Conservation (phyloP, 2,113 vertebrate species). For the Okapia johnstoni region DNA sequence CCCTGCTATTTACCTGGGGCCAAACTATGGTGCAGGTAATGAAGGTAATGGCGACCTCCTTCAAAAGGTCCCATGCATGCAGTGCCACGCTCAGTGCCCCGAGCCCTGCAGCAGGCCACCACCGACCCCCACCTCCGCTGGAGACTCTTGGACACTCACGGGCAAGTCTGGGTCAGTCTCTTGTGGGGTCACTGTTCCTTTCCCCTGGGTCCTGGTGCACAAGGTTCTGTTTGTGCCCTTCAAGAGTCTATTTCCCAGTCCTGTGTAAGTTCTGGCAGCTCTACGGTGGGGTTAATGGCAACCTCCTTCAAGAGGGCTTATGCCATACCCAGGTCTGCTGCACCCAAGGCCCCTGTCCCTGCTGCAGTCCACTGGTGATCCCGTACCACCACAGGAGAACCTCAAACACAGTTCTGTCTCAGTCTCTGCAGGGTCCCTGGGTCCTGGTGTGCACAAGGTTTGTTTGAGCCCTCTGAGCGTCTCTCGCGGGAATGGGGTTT, state of each 20-base stretch:
- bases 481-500: neutral
- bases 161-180: neutral
- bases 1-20: neutral
- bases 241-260: neutral
- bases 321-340: neutral
- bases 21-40: neutral
- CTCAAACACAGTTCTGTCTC: neutral
- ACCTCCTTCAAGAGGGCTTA: neutral
- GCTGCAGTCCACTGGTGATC: neutral
- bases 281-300: neutral
- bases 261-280: neutral
- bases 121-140: neutral
- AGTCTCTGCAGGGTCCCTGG: neutral
- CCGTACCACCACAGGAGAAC: accelerated
- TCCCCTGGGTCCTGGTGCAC: neutral
- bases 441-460: neutral
- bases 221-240: neutral
- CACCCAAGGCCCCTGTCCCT: neutral
- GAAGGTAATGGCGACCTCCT: accelerated
- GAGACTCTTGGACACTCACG: neutral
- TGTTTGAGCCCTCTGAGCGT: neutral
- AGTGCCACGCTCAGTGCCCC: accelerated
- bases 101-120: neutral
- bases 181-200: neutral
- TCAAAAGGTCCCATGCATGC: too few species aligned